phyloP scores from a whole-genome alignment of 92 coral and sea anemone genomes.

The Porites divaricata region DNA sequence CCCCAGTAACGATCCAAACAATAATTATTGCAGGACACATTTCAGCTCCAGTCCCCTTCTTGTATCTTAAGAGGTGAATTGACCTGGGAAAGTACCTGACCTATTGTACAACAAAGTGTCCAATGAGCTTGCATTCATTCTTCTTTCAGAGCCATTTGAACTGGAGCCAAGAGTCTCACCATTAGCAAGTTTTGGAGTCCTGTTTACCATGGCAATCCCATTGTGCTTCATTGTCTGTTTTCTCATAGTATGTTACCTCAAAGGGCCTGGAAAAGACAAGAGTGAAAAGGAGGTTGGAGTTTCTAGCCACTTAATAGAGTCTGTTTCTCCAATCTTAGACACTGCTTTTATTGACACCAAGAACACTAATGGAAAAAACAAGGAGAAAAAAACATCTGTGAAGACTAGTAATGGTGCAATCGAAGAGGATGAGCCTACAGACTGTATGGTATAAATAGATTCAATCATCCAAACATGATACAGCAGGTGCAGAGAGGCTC shows the following conservation, averaged over 20 bases:
- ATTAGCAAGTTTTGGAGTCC: slow-evolving; percentile 36
- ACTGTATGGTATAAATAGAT: not conserved
- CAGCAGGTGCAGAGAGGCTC: not conserved
- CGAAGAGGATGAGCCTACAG: slow-evolving; percentile 35
- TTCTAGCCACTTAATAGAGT: slow-evolving; percentile 22
- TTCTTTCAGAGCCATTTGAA: not conserved
- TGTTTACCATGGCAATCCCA: slow-evolving; percentile 49
- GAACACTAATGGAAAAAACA: not conserved
- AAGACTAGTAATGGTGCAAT: not conserved
- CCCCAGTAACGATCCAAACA: too few species aligned
- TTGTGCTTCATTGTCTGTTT: slow-evolving; percentile 41
- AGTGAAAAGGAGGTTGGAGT: slow-evolving; percentile 21
- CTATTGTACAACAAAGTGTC: too few species aligned
- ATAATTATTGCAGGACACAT: too few species aligned
- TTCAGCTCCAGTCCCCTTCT: too few species aligned
- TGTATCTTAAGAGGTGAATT: too few species aligned
- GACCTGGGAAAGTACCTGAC: too few species aligned
- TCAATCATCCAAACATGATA: too few species aligned
- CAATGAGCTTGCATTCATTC: not conserved
- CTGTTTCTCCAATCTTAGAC: slow-evolving; percentile 30
- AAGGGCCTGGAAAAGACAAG: slow-evolving; percentile 47
- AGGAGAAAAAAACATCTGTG: not conserved
- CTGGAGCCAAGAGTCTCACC: slow-evolving; percentile 22
- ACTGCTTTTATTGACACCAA: slow-evolving; percentile 45
- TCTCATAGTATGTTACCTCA: slow-evolving; percentile 41